Evolutionary conservation across 2,113 vertebrate genomes (phyloP), one percentile per base, ranked within the genome.

Genomic region (Prolemur simus): DNA sequence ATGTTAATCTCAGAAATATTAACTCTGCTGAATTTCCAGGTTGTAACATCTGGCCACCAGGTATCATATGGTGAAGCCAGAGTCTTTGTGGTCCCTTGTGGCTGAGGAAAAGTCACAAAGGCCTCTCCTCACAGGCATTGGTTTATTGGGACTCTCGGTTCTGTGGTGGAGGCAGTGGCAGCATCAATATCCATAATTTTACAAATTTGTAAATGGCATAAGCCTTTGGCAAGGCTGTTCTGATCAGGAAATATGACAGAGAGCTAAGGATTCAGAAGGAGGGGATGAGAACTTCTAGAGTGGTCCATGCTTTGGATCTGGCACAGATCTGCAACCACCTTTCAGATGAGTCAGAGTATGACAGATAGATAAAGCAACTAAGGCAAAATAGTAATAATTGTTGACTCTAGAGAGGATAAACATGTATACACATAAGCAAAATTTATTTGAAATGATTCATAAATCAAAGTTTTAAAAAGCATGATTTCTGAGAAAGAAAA

Each of bases 191-290:
- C 10, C 32, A 47, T 20, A 69, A 25, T n/a, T 54, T 63, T 20
- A 69, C 7, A 34, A 2, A 2, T 3, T 2, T 12, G 3, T 11
- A 45, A 80, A 68, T 5, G 8, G 2, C 18, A 32, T 6, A 0
- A 42, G 23, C 8, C 0, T 89, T 73, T 13, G 8, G 1, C 6
- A 4, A 64, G 23, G 4, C 21, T 77, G 4, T 74, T 90, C 60
- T 87, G 39, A 8, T 45, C 20, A 56, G 6, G n/a, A 92, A 96
- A 83, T 0, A 32, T 0, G 7, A 18, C 1, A 63, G 71, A 66
- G 10, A 87, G 2, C 32, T 45, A 34, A 78, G 39, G 2, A 2
- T 74, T 34, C 8, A 66, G 37, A 77, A 87, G 64, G 37, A 18
- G 18, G 15, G 34, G 3, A 45, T 47, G 45, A 64, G 52, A 27